phyloP scores from a whole-genome alignment of 2,113 vertebrate genomes.

The Pipa parva region DNA sequence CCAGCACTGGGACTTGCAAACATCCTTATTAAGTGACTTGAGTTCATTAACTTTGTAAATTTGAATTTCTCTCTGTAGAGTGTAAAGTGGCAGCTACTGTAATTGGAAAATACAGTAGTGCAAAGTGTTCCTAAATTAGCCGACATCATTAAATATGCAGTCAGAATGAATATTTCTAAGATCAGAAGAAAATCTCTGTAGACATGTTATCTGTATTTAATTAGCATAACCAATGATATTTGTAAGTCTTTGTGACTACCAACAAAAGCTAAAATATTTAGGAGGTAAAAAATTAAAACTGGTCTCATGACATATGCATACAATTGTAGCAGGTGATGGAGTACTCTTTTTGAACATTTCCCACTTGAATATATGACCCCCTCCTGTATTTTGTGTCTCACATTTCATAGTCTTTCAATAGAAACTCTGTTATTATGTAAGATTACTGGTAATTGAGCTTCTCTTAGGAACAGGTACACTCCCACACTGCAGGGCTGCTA shows the following conservation, averaged over 20 bases:
- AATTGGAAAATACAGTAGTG: neutral
- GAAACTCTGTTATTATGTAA: too few species aligned
- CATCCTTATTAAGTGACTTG: neutral
- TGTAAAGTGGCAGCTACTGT: neutral
- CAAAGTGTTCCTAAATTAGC: neutral
- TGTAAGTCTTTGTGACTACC: slow-evolving; percentile 1
- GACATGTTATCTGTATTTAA: slow-evolving; percentile 1
- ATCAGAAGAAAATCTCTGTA: neutral
- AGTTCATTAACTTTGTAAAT: neutral
- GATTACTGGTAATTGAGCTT: too few species aligned
- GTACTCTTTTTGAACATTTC: too few species aligned
- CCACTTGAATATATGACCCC: too few species aligned
- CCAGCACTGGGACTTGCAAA: slow-evolving; percentile 48
- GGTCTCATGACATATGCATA: too few species aligned
- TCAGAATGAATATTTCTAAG: neutral
- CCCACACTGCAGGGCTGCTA: too few species aligned
- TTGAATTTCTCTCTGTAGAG: neutral
- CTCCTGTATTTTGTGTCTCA: too few species aligned
- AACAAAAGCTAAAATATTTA: slow-evolving; percentile 50
- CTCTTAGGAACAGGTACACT: too few species aligned
- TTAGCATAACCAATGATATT: neutral
- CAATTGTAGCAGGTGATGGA: too few species aligned
- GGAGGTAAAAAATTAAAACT: slow-evolving; percentile 51
- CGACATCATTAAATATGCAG: neutral
- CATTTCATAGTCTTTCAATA: too few species aligned